Evolutionary conservation across 2,888 invertebrate species (phyloP).

Genomic region (Fissipunctia ypsillon): DNA sequence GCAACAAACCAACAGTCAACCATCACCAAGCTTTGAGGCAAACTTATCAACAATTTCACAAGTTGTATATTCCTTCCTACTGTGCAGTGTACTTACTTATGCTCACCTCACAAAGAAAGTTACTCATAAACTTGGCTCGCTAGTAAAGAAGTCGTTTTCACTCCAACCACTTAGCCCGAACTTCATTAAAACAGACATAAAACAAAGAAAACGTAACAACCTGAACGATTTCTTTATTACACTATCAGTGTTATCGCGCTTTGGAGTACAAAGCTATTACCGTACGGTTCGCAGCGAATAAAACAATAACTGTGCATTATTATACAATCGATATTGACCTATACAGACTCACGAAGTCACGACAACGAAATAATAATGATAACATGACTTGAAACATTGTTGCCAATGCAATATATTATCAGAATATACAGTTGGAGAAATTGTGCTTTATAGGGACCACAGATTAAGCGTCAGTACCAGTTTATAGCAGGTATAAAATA

Average conservation of each 20-base stretch:
- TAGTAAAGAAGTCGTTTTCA: constrained; percentile 31
- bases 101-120: constrained; percentile 22
- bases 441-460: constrained; percentile 44
- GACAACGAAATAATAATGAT: constrained; percentile 62
- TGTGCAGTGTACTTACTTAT: neutral
- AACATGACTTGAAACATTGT: constrained; percentile 57
- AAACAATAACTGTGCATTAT: constrained; percentile 60
- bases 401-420: constrained; percentile 35
- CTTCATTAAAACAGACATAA: constrained; percentile 29
- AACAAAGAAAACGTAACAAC: constrained; percentile 15
- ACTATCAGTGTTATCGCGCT: constrained; percentile 14
- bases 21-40: neutral
- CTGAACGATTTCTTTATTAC: constrained; percentile 25
- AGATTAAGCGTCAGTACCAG: neutral
- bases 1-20: neutral
- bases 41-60: neutral
- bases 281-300: constrained; percentile 43
- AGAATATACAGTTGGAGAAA: constrained; percentile 39
- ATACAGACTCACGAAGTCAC: constrained; percentile 64
- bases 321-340: constrained; percentile 64
- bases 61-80: neutral
- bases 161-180: constrained; percentile 21
- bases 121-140: constrained; percentile 17
- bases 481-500: constrained; percentile 19
- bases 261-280: constrained; percentile 23